Evolutionary conservation across 2,113 vertebrate genomes (phyloP).

Genomic region (Archocentrus centrarchus): DNA sequence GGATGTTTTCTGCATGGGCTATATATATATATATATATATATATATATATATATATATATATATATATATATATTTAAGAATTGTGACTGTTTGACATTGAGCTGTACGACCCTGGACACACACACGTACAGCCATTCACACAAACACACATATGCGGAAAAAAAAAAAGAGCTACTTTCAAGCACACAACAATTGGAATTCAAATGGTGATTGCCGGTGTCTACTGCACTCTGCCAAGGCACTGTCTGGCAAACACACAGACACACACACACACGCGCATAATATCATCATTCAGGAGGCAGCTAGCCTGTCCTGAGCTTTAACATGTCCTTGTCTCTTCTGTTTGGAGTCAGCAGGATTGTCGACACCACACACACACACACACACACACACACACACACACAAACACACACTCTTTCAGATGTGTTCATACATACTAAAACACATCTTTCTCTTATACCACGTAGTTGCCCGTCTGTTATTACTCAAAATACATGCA

Average conservation of each 20-base stretch:
- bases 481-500: not conserved
- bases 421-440: slow-evolving; percentile 12
- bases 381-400: not conserved
- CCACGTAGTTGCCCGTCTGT: not conserved
- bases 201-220: slow-evolving; percentile 42
- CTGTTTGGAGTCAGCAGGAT: slow-evolving; percentile 64
- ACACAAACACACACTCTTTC: not conserved
- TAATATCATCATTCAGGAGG: slow-evolving; percentile 68
- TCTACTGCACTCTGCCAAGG: slow-evolving; percentile 42
- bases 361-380: not conserved
- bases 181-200: slow-evolving; percentile 50
- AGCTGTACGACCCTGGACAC: slow-evolving; percentile 17
- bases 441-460: not conserved
- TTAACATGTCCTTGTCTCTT: slow-evolving; percentile 69
- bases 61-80: not conserved
- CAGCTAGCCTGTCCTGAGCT: slow-evolving; percentile 48
- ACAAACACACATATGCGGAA: not conserved
- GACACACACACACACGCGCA: not conserved
- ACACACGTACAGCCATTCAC: not conserved
- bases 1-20: slow-evolving; percentile 25
- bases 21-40: not conserved
- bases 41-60: not conserved
- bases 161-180: not conserved
- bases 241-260: not conserved
- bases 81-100: slow-evolving; percentile 32